Base-by-base conservation (phyloP, 1,140 invertebrate genomes). In the Pseudomyrmex concolor region DNA sequence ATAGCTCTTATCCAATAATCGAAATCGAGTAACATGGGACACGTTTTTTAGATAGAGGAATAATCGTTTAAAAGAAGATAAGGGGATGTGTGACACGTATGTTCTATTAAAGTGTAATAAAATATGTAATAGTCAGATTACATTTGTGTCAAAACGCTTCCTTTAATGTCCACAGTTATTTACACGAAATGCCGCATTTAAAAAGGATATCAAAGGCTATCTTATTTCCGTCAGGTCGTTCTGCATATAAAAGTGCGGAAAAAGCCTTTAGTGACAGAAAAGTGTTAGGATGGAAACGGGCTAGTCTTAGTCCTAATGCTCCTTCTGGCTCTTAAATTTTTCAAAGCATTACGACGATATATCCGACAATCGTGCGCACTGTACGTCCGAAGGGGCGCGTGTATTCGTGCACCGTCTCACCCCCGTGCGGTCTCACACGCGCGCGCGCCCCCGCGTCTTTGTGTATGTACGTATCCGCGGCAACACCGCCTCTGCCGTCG, bases 401-500 rank as follows among this genome's bases (percentile, higher is more conserved):
- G 78, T 86, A 70, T 84, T 71, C 67, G 85, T 87, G 81, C 66
- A 34, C 73, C 22, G 45, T 60, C 77, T 17, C 48, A 15, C 48
- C 48, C 73, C 45, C 70, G 86, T 55, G 84, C 66, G 73, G 84
- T 77, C 66, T 66, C 50, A 55, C 62, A n/a, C 45, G 4, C 57
- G 57, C 54, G 48, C 66, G 50, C 19, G 68, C 77, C n/a, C 57
- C 8, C 43, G 10, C 22, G 22, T 15, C 77, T 50, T 50, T 73
- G 59, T 77, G 76, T n/a, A 68, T 85, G 86, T 87, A 71, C 74
- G 76, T 88, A 86, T 83, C 74, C 86, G 85, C 82, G 85, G 84
- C 83, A 90, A 84, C 89, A 76, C 86, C 83, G 89, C 85, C 89
- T 89, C 89, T 85, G 63, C 80, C 86, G 86, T 89, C 86, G 87